Conservation (phyloP, 2,888 invertebrate species). For the Heliconius hortense region DNA sequence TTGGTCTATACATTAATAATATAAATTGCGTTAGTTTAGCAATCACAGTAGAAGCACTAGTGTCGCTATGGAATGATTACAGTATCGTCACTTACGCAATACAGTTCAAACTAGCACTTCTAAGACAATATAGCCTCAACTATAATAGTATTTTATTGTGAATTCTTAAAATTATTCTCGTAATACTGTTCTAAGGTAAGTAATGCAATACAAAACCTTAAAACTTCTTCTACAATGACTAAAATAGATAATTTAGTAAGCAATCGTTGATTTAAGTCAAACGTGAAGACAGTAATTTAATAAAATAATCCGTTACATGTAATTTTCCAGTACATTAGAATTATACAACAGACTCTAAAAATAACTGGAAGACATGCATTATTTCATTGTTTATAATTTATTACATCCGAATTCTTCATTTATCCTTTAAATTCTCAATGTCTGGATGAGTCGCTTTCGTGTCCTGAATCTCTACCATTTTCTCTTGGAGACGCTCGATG, state of each 20-base stretch:
- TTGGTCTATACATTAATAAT: constrained; percentile 53
- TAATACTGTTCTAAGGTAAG: constrained; percentile 72
- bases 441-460: constrained; percentile 78
- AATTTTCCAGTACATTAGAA: constrained; percentile 2
- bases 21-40: constrained; percentile 35
- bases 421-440: constrained; percentile 55
- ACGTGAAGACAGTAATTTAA: neutral
- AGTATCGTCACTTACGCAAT: constrained; percentile 48
- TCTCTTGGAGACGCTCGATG: constrained; percentile 76
- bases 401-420: constrained; percentile 10
- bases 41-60: constrained; percentile 51
- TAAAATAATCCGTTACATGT: neutral
- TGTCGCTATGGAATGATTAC: constrained; percentile 65
- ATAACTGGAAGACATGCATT: constrained; percentile 1
- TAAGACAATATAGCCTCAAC: constrained; percentile 68
- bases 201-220: constrained; percentile 62
- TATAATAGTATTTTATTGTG: constrained; percentile 51
- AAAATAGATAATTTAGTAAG: neutral
- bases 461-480: constrained; percentile 76
- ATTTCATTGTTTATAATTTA: constrained; percentile 37
- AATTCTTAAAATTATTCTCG: constrained; percentile 63
- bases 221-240: constrained; percentile 48
- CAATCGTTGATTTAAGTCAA: constrained; percentile 7
- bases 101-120: constrained; percentile 51
- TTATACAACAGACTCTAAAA: neutral